phyloP scores from a whole-genome alignment of 2,888 invertebrate genomes.

The Elysia crispata region DNA sequence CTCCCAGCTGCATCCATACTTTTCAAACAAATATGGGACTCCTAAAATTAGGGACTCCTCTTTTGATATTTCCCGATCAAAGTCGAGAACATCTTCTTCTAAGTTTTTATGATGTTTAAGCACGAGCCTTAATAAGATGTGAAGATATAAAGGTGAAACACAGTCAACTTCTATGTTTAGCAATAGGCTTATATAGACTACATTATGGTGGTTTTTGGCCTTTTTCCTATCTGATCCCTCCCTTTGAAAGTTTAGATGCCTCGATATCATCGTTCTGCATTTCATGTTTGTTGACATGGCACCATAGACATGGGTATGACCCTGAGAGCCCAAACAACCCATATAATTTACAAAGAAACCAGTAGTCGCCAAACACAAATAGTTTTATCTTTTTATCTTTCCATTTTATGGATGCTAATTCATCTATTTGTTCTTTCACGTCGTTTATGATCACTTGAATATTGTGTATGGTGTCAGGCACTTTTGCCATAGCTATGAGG shows the following conservation, averaged over 20 bases:
- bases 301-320: conserved; percentile 25
- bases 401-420: too few relatives aligned
- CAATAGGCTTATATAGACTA: not conserved
- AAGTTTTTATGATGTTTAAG: too few relatives aligned
- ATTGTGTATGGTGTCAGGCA: too few relatives aligned
- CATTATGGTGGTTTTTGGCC: not conserved
- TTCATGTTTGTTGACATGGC: not conserved
- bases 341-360: not conserved
- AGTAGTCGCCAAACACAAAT: conserved; percentile 29
- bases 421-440: too few relatives aligned
- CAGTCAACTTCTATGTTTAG: not conserved
- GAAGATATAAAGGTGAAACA: conserved; percentile 21
- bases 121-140: conserved; percentile 25
- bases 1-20: too few relatives aligned
- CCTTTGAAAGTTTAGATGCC: not conserved
- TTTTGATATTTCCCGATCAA: too few relatives aligned
- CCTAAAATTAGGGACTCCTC: too few relatives aligned
- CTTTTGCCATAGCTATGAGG: too few relatives aligned
- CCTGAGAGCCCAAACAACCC: conserved; percentile 1
- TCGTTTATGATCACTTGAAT: too few relatives aligned
- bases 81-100: too few relatives aligned
- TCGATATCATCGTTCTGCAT: not conserved
- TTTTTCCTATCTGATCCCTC: conserved; percentile 6
- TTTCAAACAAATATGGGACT: too few relatives aligned
- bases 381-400: not conserved